Evolutionary conservation across 2,888 invertebrate genomes (phyloP), one percentile per base, ranked within the genome.

Genomic region (Perizoma affinitatum): DNA sequence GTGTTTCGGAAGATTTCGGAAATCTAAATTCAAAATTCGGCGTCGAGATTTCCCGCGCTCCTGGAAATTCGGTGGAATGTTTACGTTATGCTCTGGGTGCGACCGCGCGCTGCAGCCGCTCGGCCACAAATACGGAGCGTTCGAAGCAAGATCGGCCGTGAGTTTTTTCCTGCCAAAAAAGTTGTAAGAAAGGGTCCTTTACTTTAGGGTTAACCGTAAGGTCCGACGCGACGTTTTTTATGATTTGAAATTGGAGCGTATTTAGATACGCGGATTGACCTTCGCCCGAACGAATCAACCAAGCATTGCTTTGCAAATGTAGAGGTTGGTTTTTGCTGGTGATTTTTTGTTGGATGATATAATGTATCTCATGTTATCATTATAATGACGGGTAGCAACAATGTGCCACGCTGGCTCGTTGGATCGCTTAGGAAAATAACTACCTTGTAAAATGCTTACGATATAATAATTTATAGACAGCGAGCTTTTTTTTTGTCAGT

Each of bases 131-230:
- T 92, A 90, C 82, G 74, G 78, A 67, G 69, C 70, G 78, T 69
- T 67, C 76, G 74, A 72, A 73, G 78, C 79, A 76, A 79, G 76
- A 78, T 79, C 78, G 66, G 69, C 66, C 75, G 75, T 72, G 75
- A 70, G 76, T 86, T 87, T 90, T 87, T 90, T 89, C 88, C 82
- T 78, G 85, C 86, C 85, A 87, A 90, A 90, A 90, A 90, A 86
- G 84, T 52, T 47, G 77, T 85, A 85, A 64, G 83, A 86, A 90
- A 88, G 82, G 86, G 84, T 83, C 84, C 84, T 81, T 80, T 75
- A 75, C 54, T 76, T 82, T 87, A 84, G 88, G 89, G 90, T 90
- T 90, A 87, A 87, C 83, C 82, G 85, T 84, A 79, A 84, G 85
- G 79, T 80, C 80, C 82, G 80, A 74, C 75, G 76, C 33, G 33